Base-by-base conservation (phyloP, 2,888 invertebrate genomes). In the Cephalotes varians region DNA sequence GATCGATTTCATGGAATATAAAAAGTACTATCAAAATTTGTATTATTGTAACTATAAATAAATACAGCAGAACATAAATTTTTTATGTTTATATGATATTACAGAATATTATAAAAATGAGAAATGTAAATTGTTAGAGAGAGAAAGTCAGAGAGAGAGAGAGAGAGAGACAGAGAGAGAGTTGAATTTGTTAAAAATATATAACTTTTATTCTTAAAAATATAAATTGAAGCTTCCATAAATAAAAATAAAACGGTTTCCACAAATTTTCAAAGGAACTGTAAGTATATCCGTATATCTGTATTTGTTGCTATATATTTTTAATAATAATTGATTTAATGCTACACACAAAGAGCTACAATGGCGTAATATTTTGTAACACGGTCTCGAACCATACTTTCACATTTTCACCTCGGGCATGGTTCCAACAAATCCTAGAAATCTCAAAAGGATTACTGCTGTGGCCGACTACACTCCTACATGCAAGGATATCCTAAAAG, bases 391-490 rank as follows among this genome's bases (percentile, higher is more conserved):
- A 79, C 25, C 18, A 44, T 71, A 79, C 25, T 56, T 79, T 28
- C 9, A 34, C 9, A 79, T 79, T 79, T 79, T 79, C 56, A 71
- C 77, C 56, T 71, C 34, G 56, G 77, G 77, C 71, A 25, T 12
- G 10, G 12, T 15, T 71, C 56, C 77, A 79, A 47, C 71, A 71
- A 77, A 71, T 79, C 77, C 71, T 21, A 47, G 56, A 79, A 79
- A 79, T 79, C 77, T 79, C 71, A 40, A 71, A 71, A 79, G 77
- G 71, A 79, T 79, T 79, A 71, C 56, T 34, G n/a, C 44, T 56
- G 25, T 56, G 72, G 56, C 28, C 56, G 71, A 44, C 71, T 58
- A 44, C 1, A 40, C 31, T 58, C 56, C 10, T 31, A 49, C 71
- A 56, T 34, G 71, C 31, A 58, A 71, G 56, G 37, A 58, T 71